Base-by-base conservation (phyloP, 2,888 invertebrate genomes). In the Diaphora mendica region DNA sequence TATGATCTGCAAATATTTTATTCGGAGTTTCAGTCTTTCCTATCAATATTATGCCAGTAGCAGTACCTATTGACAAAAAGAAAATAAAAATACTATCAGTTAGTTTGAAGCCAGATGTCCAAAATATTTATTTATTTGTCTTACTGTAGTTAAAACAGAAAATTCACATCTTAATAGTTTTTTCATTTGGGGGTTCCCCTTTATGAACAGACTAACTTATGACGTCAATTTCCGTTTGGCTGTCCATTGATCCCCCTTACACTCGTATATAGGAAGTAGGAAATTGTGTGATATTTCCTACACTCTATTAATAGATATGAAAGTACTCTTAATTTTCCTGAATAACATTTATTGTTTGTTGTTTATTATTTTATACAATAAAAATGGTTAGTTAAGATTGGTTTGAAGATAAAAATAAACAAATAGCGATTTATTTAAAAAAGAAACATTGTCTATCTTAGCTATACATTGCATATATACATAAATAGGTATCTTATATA, bases 201-300 rank as follows among this genome's bases (percentile, higher is more conserved):
- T 33, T 74, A 70, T 59, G 66, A 77, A 79, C 59, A 73, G 64
- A 51, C 35, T 77, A 78, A 75, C 79, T 85, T 85, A 85, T 77
- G 80, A 77, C 70, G 77, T 71, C 79, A 78, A 81, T 77, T 83
- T 86, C 83, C 84, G 73, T 70, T 77, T 73, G 55, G 68, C 72
- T 73, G 74, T 75, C 77, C 79, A 68, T 68, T 74, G 72, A 72
- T 77, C 64, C 79, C 79, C 81, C 80, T 44, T 73, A 68, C 70
- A 51, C 51, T 51, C 51, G 51, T 55, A 77, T 71, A 35, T 17
- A 77, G 83, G 84, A 84, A 84, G 72, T 70, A 76, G 85, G 84
- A 87, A 84, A 87, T 81, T 71, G 68, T 77, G 79, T 78, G 79
- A 78, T 79, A 80, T 86, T 83, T 81, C 84, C 84, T 81, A 78